phyloP scores from a whole-genome alignment of 2,113 vertebrate genomes.

The Micromys minutus region DNA sequence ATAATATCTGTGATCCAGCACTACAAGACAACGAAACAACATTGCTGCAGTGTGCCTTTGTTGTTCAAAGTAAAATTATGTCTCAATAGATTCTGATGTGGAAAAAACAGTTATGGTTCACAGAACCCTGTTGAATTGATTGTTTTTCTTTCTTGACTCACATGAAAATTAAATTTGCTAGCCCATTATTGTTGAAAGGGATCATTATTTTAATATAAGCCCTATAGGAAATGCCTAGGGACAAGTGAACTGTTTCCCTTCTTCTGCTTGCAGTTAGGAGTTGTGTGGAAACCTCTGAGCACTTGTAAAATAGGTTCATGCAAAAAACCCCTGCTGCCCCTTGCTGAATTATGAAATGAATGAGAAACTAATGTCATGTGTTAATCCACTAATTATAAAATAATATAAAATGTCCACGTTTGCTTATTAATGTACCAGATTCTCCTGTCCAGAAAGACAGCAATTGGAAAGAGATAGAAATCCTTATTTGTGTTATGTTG shows the following conservation, averaged over 20 bases:
- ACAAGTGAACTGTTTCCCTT: neutral
- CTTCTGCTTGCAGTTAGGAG: neutral
- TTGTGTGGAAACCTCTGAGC: neutral
- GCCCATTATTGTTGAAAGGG: neutral
- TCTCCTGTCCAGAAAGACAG: neutral
- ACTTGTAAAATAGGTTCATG: neutral
- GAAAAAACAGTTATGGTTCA: neutral
- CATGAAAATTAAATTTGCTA: neutral
- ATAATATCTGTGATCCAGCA: neutral
- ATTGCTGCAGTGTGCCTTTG: neutral
- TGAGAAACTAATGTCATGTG: neutral
- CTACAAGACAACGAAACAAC: neutral
- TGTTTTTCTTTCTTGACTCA: neutral
- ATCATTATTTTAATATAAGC: neutral
- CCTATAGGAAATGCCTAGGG: neutral
- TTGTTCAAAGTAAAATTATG: neutral
- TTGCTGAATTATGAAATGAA: slow-evolving; percentile 23
- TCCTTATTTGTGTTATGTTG: neutral
- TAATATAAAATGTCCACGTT: no score
- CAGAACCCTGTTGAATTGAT: neutral
- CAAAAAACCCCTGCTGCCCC: neutral
- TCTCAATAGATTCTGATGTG: neutral
- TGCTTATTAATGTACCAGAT: slow-evolving; percentile 30
- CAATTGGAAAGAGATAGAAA: neutral
- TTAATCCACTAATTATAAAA: neutral